Evolutionary conservation across 2,113 vertebrate species (phyloP).

Genomic region (Pyrgilauda ruficollis): DNA sequence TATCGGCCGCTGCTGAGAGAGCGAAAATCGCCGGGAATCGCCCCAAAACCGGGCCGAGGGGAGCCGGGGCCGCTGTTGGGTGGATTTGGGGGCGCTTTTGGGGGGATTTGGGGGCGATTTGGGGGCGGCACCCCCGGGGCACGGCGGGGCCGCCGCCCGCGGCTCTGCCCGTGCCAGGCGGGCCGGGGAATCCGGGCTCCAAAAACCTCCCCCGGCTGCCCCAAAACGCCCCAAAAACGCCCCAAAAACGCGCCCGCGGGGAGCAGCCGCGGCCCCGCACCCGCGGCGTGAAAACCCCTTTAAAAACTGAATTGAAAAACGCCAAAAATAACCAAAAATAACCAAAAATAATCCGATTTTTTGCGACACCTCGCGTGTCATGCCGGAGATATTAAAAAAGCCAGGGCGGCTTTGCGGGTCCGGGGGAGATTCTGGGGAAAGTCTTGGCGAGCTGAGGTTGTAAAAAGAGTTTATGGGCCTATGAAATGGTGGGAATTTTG

Average conservation of each 20-base stretch:
- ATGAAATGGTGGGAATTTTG: slow-evolving; percentile 82
- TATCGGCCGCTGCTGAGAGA: neutral
- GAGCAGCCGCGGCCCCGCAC: no score
- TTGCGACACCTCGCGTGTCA: neutral
- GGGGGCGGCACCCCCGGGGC: neutral
- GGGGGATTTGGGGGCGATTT: neutral
- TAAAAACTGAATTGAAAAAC: fast-evolving
- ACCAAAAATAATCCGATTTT: neutral
- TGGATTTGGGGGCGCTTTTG: fast-evolving
- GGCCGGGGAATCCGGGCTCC: neutral
- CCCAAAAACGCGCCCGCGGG: neutral
- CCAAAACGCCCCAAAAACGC: neutral
- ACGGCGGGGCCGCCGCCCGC: no score
- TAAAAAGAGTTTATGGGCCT: slow-evolving; percentile 79
- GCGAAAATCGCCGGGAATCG: neutral
- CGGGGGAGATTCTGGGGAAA: slow-evolving; percentile 19
- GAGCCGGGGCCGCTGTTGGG: neutral
- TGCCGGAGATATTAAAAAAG: neutral
- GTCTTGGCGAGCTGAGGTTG: slow-evolving; percentile 49
- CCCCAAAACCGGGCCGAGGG: neutral
- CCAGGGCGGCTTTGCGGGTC: neutral
- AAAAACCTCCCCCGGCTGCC: neutral
- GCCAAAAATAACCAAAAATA: neutral
- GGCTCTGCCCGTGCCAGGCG: neutral
- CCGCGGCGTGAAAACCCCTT: neutral